Percentiles rank a stretch among this genome's conserved stretches.
These are phyloP conservation scores for Erynnis tages DNA, from an alignment of 2,888 invertebrate genomes.

Conservation along the genomic window DNA sequence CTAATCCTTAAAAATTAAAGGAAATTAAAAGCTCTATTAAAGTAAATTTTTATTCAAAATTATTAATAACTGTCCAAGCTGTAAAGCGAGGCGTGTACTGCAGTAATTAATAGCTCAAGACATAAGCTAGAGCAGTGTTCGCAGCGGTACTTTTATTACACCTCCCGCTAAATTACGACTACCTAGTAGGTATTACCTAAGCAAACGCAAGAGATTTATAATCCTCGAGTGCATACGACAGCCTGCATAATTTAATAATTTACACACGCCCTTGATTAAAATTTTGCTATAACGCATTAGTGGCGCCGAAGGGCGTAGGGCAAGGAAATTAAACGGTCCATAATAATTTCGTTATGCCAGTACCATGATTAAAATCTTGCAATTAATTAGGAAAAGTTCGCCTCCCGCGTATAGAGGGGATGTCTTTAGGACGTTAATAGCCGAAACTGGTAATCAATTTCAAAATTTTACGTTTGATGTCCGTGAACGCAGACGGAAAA, in stretches of 20 bases:
- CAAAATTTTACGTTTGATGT: conserved; percentile 4
- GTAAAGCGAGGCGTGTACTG: conserved; percentile 32
- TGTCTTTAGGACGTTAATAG: conserved; percentile 17
- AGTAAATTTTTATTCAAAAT: no score
- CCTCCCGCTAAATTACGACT: conserved; percentile 44
- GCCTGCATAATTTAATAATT: conserved; percentile 79
- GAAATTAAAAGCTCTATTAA: no score
- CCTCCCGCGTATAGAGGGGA: conserved; percentile 13
- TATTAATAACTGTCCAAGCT: not conserved
- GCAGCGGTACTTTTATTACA: conserved; percentile 22
- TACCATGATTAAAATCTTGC: conserved; percentile 75
- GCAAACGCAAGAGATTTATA: conserved; percentile 71
- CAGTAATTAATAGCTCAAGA: conserved; percentile 27
- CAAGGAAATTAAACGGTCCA: conserved; percentile 77
- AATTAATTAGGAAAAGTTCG: conserved; percentile 77
- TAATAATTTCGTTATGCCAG: conserved; percentile 76
- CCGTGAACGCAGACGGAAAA: not conserved
- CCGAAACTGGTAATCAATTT: conserved; percentile 26
- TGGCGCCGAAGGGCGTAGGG: conserved; percentile 61
- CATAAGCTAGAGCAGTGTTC: conserved; percentile 12
- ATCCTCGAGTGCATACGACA: conserved; percentile 75
- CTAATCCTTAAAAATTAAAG: no score
- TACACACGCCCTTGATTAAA: conserved; percentile 78
- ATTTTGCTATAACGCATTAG: conserved; percentile 77
- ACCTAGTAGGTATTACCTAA: conserved; percentile 53